phyloP scores from a whole-genome alignment of 2,797 vertebrate genomes.

The Pterois miles region DNA sequence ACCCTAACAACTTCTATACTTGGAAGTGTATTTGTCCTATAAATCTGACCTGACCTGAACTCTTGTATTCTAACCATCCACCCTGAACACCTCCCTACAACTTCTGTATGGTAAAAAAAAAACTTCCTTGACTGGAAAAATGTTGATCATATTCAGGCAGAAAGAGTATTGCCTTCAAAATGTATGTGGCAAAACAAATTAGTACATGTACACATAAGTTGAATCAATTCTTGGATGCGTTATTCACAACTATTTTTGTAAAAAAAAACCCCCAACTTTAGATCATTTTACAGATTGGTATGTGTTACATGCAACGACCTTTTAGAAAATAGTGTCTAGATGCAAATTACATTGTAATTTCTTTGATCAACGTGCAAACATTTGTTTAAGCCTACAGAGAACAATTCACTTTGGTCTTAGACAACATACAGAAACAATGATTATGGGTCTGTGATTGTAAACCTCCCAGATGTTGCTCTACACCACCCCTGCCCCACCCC shows the following conservation, averaged over 20 bases:
- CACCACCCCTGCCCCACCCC: constrained; percentile 32
- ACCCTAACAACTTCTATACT: not conserved
- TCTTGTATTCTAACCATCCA: not conserved
- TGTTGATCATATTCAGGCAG: not conserved
- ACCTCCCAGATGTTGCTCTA: constrained; percentile 22
- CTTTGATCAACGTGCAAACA: not conserved
- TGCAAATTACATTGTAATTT: not conserved
- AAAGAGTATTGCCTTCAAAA: not conserved
- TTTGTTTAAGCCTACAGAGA: not conserved
- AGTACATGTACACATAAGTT: not conserved
- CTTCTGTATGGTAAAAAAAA: not conserved
- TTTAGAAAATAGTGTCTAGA: not conserved
- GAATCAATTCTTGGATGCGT: not conserved
- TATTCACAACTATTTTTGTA: not conserved
- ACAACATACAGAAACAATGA: not conserved
- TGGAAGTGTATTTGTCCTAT: not conserved
- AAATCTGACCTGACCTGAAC: not conserved
- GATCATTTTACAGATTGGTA: constrained; percentile 6
- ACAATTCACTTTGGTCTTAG: not conserved
- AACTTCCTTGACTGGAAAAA: not conserved
- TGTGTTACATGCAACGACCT: not conserved
- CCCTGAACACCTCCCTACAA: not conserved
- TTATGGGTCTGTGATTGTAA: not conserved
- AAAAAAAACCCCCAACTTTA: not conserved
- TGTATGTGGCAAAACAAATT: not conserved